Percentiles rank a stretch among this genome's conserved stretches.
phyloP scores from a whole-genome alignment of 2,888 invertebrate species.

The Drosophila nigritarsus region DNA sequence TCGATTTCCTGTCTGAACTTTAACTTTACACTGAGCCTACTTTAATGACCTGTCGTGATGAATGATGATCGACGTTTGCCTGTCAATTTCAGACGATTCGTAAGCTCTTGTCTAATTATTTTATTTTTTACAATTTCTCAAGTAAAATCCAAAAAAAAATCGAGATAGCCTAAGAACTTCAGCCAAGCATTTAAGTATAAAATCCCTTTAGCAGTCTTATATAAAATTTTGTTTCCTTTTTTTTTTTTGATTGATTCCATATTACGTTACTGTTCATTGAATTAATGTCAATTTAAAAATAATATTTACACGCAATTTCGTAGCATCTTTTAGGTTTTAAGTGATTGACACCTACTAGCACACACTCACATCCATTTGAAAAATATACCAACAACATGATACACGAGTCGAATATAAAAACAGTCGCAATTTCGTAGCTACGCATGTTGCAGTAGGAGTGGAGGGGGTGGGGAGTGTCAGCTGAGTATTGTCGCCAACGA shows the following conservation, averaged over 20 bases:
- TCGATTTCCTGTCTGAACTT: slow-evolving; percentile 12
- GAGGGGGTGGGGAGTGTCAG: slow-evolving; percentile 2
- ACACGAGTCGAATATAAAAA: slow-evolving; percentile 62
- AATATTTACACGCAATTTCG: slow-evolving; percentile 70
- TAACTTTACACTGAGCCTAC: background rate
- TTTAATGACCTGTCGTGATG: slow-evolving; percentile 49
- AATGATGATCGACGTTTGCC: slow-evolving; percentile 36
- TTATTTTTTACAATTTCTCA: slow-evolving; percentile 29
- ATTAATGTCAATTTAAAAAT: slow-evolving; percentile 74
- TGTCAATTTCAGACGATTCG: slow-evolving; percentile 46
- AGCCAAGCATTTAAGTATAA: slow-evolving; percentile 15
- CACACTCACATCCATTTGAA: slow-evolving; percentile 6
- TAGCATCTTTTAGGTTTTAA: slow-evolving; percentile 39
- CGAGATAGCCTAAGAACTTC: background rate
- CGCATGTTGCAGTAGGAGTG: background rate
- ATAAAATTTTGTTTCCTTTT: slow-evolving; percentile 2
- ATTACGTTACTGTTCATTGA: slow-evolving; percentile 68
- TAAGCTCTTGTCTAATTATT: slow-evolving; percentile 52
- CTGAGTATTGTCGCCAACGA: slow-evolving; percentile 51
- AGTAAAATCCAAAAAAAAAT: background rate
- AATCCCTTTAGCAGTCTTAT: slow-evolving; percentile 16
- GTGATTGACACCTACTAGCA: slow-evolving; percentile 27
- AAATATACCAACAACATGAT: slow-evolving; percentile 37
- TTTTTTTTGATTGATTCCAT: slow-evolving; percentile 41
- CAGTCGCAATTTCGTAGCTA: slow-evolving; percentile 40